Percentiles rank a stretch among this genome's conserved stretches.
Conservation (phyloP, 2,113 vertebrate genomes). For the Albula goreensis region DNA sequence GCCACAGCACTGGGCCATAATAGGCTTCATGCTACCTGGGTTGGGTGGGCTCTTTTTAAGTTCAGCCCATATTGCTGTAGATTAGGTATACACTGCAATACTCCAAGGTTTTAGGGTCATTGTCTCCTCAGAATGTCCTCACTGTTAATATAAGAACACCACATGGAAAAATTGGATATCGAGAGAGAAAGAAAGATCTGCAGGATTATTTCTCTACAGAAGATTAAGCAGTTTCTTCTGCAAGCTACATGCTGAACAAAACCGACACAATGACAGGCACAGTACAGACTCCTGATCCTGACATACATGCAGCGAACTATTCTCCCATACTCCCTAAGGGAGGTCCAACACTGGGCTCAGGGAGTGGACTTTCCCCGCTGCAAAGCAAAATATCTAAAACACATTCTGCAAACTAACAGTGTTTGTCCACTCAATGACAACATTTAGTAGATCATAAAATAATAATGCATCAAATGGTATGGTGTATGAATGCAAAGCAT, state of each 20-base stretch:
- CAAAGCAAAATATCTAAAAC: too few species aligned
- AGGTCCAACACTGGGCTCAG: too few species aligned
- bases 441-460: too few species aligned
- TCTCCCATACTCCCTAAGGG: too few species aligned
- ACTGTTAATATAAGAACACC: background rate
- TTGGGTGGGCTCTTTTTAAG: background rate
- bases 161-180: background rate
- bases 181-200: slow-evolving; percentile 14
- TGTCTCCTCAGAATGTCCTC: background rate
- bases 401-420: too few species aligned
- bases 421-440: too few species aligned
- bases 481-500: too few species aligned
- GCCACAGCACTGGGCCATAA: background rate
- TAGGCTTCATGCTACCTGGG: background rate
- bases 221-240: slow-evolving; percentile 32
- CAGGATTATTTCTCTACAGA: slow-evolving; percentile 38
- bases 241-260: slow-evolving; percentile 14
- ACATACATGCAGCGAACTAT: too few species aligned
- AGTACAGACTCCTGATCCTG: background rate
- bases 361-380: too few species aligned
- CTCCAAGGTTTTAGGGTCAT: background rate
- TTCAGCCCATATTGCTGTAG: background rate
- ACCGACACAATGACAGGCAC: background rate
- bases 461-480: too few species aligned
- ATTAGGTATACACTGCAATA: background rate